Conservation (phyloP, 2,797 vertebrate species). For the Esox masquinongy region DNA sequence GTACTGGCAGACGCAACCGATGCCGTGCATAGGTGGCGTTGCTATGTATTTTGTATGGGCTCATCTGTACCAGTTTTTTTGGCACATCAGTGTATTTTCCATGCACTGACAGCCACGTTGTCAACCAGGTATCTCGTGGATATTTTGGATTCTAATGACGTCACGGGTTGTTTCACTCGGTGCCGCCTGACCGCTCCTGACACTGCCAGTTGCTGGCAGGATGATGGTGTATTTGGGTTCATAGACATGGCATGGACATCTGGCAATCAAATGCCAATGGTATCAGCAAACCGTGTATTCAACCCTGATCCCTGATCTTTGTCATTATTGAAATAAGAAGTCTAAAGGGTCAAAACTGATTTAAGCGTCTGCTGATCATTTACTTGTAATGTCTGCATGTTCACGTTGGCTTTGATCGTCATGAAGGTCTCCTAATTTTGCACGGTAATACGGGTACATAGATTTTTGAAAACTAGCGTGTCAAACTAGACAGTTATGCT, state of each 20-base stretch:
- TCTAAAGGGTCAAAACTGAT: neutral
- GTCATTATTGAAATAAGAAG: neutral
- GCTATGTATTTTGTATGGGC: too few species aligned
- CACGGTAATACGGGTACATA: neutral
- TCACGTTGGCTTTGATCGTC: neutral
- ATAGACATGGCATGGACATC: slow-evolving; percentile 21
- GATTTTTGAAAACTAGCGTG: neutral
- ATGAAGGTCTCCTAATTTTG: neutral
- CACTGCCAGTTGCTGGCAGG: neutral
- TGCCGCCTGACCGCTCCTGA: neutral
- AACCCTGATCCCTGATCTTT: neutral
- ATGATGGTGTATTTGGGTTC: slow-evolving; percentile 36
- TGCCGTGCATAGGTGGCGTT: too few species aligned
- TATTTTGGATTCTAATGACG: neutral
- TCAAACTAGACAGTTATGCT: neutral
- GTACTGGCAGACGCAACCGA: too few species aligned
- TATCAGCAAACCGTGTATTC: slow-evolving; percentile 24
- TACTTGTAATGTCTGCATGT: neutral
- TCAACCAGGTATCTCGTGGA: neutral
- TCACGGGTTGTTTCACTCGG: neutral
- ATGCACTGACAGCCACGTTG: neutral
- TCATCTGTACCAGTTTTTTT: too few species aligned
- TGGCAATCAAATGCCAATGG: slow-evolving; percentile 21
- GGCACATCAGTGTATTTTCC: neutral
- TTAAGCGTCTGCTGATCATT: neutral